Conservation (phyloP, 2,113 vertebrate genomes). For the Strix aluco region DNA sequence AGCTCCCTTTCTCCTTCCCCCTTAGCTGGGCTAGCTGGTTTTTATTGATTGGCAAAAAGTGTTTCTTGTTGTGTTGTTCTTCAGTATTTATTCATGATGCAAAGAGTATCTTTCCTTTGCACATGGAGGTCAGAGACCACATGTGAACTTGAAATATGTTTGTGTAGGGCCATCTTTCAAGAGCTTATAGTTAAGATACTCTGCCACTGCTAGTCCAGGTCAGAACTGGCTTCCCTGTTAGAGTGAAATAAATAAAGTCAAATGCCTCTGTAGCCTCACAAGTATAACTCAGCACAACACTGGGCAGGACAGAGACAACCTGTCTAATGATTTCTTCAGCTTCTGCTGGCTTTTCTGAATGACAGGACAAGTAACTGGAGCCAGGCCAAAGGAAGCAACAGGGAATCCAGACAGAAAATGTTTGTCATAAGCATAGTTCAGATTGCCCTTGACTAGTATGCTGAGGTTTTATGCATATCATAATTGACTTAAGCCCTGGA, state of each 20-base stretch:
- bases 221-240: not conserved
- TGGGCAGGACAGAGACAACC: not conserved
- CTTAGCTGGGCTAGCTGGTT: not conserved
- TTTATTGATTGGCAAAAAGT: not conserved
- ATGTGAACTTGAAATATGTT: not conserved
- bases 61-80: not conserved
- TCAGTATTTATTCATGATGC: not conserved
- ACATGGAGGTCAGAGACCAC: not conserved
- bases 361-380: constrained; percentile 15
- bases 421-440: not conserved
- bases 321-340: not conserved
- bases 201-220: constrained; percentile 19
- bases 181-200: not conserved
- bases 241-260: constrained; percentile 14
- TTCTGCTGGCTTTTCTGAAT: constrained; percentile 1
- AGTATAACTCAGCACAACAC: not conserved
- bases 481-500: not conserved
- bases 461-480: not conserved
- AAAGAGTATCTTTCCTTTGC: not conserved
- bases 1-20: not conserved
- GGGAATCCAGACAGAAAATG: not conserved
- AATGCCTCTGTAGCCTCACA: not conserved
- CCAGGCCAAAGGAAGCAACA: not conserved
- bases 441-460: not conserved
- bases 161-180: not conserved